Evolutionary conservation across 2,888 invertebrate genomes (phyloP).

Genomic region (Tuta absoluta): DNA sequence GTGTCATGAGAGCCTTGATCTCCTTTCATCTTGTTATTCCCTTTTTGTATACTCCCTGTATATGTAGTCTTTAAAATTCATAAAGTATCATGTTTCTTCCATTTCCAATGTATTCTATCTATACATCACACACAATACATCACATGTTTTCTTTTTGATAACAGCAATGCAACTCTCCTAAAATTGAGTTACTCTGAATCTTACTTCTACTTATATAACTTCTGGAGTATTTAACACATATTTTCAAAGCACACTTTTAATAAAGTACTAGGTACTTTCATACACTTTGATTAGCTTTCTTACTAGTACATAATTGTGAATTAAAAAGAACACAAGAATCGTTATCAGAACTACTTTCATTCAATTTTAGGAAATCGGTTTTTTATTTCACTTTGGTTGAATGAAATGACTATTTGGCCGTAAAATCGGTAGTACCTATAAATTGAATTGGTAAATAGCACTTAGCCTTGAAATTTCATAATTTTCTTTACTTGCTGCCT

Average conservation of each 20-base stretch:
- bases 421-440: conserved; percentile 47
- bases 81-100: too few relatives aligned
- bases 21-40: too few relatives aligned
- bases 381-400: conserved; percentile 41
- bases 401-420: conserved; percentile 54
- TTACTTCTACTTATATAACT: too few relatives aligned
- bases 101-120: too few relatives aligned
- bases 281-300: background rate
- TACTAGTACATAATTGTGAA: background rate
- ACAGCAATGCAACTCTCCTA: too few relatives aligned
- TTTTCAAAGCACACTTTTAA: background rate
- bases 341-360: conserved; percentile 7
- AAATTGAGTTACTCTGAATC: too few relatives aligned
- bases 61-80: too few relatives aligned
- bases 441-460: conserved; percentile 28
- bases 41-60: too few relatives aligned
- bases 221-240: background rate
- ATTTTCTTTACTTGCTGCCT: background rate
- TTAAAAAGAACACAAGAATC: background rate
- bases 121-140: too few relatives aligned
- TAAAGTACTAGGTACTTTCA: background rate
- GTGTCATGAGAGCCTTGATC: too few relatives aligned
- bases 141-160: too few relatives aligned
- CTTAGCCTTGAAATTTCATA: background rate
- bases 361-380: conserved; percentile 49